A percentile compares a stretch with the other conserved stretches of the same genome.
Conservation (phyloP, 1,140 invertebrate species). For the Acyrthosiphon pisum region DNA sequence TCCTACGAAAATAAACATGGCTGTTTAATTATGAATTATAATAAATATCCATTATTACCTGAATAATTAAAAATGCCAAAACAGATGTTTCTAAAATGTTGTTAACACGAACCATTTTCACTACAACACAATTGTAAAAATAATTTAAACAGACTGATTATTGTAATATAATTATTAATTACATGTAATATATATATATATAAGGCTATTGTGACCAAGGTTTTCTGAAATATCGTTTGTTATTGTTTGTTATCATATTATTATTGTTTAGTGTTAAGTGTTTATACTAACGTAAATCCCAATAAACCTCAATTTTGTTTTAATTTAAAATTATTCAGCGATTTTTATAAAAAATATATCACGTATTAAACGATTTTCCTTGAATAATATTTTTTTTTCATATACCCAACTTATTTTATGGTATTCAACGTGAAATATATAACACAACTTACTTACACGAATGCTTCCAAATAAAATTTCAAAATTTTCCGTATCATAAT, state of each 20-base stretch:
- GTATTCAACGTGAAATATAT: background rate
- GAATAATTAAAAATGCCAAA: background rate
- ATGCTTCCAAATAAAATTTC: background rate
- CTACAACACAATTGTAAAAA: background rate
- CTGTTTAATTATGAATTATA: background rate
- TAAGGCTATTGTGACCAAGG: background rate
- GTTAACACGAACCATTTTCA: background rate
- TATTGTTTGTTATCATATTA: background rate
- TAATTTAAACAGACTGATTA: background rate
- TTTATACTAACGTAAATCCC: background rate
- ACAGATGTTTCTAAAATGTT: background rate
- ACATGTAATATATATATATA: background rate
- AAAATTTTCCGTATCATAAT: background rate
- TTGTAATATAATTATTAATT: background rate
- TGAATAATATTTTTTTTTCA: background rate
- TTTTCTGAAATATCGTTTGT: background rate
- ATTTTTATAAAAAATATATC: background rate
- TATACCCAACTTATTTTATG: background rate
- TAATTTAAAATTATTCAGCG: background rate
- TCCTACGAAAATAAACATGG: background rate
- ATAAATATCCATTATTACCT: background rate
- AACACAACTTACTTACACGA: background rate
- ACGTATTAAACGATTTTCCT: background rate
- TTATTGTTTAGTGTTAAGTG: background rate
- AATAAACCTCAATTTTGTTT: background rate